phyloP scores from a whole-genome alignment of 2,797 vertebrate genomes.

The Brotula barbata region DNA sequence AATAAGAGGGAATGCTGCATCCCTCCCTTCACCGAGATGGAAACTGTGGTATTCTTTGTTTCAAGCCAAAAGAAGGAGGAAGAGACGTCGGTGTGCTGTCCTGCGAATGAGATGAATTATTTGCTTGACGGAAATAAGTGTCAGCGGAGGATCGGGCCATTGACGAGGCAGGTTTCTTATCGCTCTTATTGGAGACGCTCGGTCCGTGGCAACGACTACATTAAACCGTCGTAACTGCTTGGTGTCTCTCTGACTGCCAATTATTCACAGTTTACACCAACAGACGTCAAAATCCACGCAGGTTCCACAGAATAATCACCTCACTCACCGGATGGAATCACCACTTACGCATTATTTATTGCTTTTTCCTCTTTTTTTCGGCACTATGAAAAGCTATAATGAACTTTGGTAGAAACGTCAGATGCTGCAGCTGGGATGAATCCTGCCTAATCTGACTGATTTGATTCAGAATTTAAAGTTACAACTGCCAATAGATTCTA shows the following conservation, averaged over 20 bases:
- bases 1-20: background rate
- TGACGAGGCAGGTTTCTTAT: slow-evolving; percentile 77
- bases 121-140: slow-evolving; percentile 58
- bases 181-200: slow-evolving; percentile 65
- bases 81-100: slow-evolving; percentile 9
- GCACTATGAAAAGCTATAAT: no score
- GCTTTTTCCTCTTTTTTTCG: no score
- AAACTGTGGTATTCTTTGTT: slow-evolving; percentile 13
- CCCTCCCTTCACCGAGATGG: background rate
- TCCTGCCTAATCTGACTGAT: no score
- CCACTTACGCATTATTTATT: no score
- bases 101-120: slow-evolving; percentile 53
- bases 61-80: background rate
- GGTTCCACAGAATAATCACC: no score
- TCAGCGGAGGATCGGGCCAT: slow-evolving; percentile 54
- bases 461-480: no score
- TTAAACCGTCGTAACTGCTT: slow-evolving; percentile 70
- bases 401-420: no score
- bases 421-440: no score
- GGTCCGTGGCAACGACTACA: slow-evolving; percentile 79
- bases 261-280: slow-evolving; percentile 60
- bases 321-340: no score
- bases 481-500: no score
- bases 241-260: slow-evolving; percentile 53
- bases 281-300: slow-evolving; percentile 54